A percentile compares a stretch with the other conserved stretches of the same genome.
These are phyloP conservation scores for Drosophila bocqueti DNA, from an alignment of 1,140 invertebrate species.

Conservation along the genomic window DNA sequence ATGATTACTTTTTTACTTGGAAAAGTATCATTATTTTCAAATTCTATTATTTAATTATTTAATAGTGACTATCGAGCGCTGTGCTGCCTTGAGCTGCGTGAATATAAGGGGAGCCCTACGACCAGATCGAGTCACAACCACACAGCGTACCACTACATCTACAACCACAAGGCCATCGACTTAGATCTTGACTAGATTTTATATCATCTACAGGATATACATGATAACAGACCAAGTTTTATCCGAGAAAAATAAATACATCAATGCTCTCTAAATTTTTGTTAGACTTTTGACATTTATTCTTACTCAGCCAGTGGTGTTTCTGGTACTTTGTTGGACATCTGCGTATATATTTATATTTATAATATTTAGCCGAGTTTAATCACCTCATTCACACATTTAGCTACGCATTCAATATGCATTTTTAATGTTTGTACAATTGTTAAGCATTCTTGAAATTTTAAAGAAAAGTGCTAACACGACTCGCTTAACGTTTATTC, in stretches of 20 bases:
- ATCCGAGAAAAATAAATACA: constrained; percentile 10
- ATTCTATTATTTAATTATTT: neutral
- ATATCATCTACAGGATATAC: neutral
- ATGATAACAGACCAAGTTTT: neutral
- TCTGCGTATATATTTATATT: constrained; percentile 1
- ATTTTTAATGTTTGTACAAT: constrained; percentile 32
- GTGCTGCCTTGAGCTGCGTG: constrained; percentile 26
- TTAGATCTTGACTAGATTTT: neutral
- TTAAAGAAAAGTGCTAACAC: neutral
- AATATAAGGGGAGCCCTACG: constrained; percentile 22
- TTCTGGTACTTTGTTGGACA: neutral
- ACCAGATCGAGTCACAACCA: neutral
- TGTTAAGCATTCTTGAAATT: neutral
- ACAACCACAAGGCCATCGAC: neutral
- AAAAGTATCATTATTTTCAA: neutral
- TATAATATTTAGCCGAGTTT: neutral
- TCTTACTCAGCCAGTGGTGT: neutral
- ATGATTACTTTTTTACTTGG: neutral
- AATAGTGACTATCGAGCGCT: constrained; percentile 36
- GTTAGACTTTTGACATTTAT: neutral
- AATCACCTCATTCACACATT: neutral
- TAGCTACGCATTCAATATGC: constrained; percentile 4
- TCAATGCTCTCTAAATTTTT: constrained; percentile 25
- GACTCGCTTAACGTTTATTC: constrained; percentile 5
- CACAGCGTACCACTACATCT: neutral